Percentiles rank a stretch among this genome's conserved stretches.
Conservation (phyloP, 2,797 vertebrate species). For the Sphenopsis melanotis region DNA sequence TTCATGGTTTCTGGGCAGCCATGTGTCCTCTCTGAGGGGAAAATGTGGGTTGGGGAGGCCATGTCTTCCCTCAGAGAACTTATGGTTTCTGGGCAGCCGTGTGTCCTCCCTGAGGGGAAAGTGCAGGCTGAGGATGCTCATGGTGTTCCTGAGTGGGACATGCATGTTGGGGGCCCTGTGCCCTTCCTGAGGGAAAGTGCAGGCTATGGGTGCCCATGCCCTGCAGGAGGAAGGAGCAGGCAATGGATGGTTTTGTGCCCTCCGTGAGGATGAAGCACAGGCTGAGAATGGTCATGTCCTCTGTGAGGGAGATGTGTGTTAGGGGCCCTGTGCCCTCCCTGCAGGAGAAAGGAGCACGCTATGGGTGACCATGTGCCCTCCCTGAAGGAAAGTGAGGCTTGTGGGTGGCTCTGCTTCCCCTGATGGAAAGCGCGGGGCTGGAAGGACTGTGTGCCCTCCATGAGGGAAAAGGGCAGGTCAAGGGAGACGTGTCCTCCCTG, state of each 20-base stretch:
- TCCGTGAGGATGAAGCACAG: background rate
- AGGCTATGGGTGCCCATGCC: background rate
- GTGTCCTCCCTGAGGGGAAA: background rate
- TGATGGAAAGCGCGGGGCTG: rapidly evolving
- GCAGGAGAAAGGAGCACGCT: background rate
- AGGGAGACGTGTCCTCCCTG: background rate
- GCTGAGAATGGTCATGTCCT: background rate
- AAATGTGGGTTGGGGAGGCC: rapidly evolving
- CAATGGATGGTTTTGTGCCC: background rate
- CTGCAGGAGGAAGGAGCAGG: background rate
- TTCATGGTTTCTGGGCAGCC: background rate
- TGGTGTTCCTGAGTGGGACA: background rate
- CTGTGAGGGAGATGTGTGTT: rapidly evolving
- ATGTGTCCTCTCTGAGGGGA: too few species aligned
- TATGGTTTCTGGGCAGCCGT: background rate
- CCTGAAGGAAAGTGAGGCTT: background rate
- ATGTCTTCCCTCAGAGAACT: too few species aligned
- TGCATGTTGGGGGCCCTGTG: background rate
- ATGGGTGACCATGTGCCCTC: background rate
- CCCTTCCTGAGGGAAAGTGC: background rate
- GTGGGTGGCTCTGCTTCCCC: background rate
- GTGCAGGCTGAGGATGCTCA: background rate
- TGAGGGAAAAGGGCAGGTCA: too few species aligned
- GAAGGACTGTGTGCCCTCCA: background rate
- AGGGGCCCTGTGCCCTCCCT: background rate